Evolutionary conservation across 2,888 invertebrate genomes (phyloP), one percentile per base, ranked within the genome.

Genomic region (Acleris holmiana): DNA sequence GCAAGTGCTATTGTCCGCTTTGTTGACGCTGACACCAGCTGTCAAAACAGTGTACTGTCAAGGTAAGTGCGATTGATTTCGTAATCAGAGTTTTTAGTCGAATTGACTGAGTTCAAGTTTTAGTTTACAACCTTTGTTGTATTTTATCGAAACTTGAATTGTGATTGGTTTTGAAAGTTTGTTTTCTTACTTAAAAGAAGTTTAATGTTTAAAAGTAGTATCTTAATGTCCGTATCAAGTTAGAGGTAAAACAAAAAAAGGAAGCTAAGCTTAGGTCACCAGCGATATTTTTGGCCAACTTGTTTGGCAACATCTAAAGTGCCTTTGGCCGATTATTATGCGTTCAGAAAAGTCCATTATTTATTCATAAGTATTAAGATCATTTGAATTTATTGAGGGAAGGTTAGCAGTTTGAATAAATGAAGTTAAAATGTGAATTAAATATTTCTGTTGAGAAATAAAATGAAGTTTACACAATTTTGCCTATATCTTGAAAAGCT

Each of bases 41-140:
- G 89, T 89, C 85, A 88, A 88, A 90, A 88, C 84, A 84, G 77
- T 73, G 80, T 78, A 81, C 78, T 80, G 80, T 78, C 83, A 84
- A 91, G 90, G 90, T 90, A 78, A 88, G 86, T 61, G 51, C 66
- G 74, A 82, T 80, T 76, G 77, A 80, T 82, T 82, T 76, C 72
- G 68, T 70, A 78, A 78, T 41, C 53, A 58, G 48, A n/a, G 40
- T 50, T 13, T 48, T 13, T 51, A 29, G 44, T 54, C 21, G 2
- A 21, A 58, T 53, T 48, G 29, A 41, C 25, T 21, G 17, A 13
- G 48, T 56, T 44, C 8, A 21, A 35, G 17, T 44, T n/a, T n/a
- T 44, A 44, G 4, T n/a, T 44, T 29, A 4, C 13, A 35, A 13
- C 8, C 13, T 35, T 13, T 13, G 13, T 35, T 35, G 35, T 35